Evolutionary conservation across 2,113 vertebrate genomes (phyloP).

Genomic region (Uria aalge): DNA sequence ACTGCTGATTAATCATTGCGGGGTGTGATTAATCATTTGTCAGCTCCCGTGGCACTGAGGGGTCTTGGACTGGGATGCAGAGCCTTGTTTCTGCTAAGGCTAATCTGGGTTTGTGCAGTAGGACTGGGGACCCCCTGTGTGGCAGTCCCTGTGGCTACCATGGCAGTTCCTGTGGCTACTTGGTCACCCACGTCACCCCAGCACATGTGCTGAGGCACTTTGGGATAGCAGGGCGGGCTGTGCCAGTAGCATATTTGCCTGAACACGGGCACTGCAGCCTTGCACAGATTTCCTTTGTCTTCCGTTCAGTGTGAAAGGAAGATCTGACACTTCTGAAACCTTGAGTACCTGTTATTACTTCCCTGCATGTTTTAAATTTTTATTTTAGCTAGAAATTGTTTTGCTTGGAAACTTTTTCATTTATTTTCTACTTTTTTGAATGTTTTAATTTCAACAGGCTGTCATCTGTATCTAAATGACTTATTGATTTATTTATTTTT

Average conservation of each 20-base stretch:
- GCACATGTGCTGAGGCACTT: neutral
- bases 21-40: neutral
- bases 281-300: too few species aligned
- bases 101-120: neutral
- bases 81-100: neutral
- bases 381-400: neutral
- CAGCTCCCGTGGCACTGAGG: neutral
- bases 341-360: neutral
- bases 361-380: neutral
- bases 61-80: neutral
- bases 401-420: neutral
- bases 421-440: neutral
- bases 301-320: neutral
- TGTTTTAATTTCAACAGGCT: neutral
- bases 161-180: neutral
- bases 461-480: neutral
- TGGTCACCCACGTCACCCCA: rapidly evolving
- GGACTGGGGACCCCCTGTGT: neutral
- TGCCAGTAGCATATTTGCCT: neutral
- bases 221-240: too few species aligned
- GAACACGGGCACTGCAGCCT: neutral
- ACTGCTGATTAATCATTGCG: neutral
- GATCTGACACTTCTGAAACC: neutral
- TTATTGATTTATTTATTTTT: neutral
- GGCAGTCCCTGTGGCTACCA: rapidly evolving